A percentile compares a stretch with the other conserved stretches of the same genome.
Conservation (phyloP, 2,888 invertebrate genomes). For the Pelosia muscerda region DNA sequence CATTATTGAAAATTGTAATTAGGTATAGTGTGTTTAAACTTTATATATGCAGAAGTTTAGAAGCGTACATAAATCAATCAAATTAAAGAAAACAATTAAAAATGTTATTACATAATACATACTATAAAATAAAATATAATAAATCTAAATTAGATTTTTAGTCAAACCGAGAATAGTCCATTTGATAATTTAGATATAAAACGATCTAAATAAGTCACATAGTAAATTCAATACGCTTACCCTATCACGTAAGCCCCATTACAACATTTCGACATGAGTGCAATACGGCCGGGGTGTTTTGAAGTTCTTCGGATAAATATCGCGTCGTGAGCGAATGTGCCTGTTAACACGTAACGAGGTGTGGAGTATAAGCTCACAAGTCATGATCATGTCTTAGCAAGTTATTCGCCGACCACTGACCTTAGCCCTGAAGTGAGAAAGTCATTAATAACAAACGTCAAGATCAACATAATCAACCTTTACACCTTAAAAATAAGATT, state of each 20-base stretch:
- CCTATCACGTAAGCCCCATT: conserved; percentile 75
- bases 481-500: conserved; percentile 40
- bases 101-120: too few relatives aligned
- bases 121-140: too few relatives aligned
- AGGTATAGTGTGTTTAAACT: too few relatives aligned
- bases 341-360: conserved; percentile 87
- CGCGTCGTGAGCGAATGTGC: conserved; percentile 85
- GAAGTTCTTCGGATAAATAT: conserved; percentile 83
- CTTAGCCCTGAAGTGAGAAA: conserved; percentile 66
- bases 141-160: background rate
- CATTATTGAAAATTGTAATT: too few relatives aligned
- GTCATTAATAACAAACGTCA: conserved; percentile 48
- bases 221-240: conserved; percentile 43
- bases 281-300: conserved; percentile 67
- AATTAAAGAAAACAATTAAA: too few relatives aligned
- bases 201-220: background rate
- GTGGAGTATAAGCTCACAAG: conserved; percentile 85
- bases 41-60: too few relatives aligned
- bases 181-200: background rate
- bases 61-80: too few relatives aligned
- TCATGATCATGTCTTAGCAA: conserved; percentile 86
- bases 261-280: conserved; percentile 72
- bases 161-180: background rate
- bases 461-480: conserved; percentile 51
- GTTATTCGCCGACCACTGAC: conserved; percentile 86